These are phyloP conservation scores for Aplodontia rufa DNA, from an alignment of 2,113 vertebrate genomes.

Conservation along the genomic window DNA sequence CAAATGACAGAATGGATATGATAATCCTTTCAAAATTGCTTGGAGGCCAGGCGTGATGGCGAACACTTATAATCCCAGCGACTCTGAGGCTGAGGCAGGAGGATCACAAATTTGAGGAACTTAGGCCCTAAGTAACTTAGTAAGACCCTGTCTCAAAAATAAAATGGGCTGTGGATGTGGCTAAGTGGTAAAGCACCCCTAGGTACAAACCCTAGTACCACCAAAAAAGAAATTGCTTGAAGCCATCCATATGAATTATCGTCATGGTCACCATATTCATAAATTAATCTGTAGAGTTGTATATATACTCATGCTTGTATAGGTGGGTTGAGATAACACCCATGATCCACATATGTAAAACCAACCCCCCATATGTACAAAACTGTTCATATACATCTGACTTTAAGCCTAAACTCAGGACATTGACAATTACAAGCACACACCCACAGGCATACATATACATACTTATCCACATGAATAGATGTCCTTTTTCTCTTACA, in stretches of 20 bases:
- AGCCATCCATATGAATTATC: constrained; percentile 11
- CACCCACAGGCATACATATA: background rate
- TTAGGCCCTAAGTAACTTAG: too few relatives aligned
- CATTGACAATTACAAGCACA: constrained; percentile 14
- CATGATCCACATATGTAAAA: background rate
- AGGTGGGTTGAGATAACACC: background rate
- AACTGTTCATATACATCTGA: constrained; percentile 26
- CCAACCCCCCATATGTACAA: background rate
- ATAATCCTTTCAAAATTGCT: constrained; percentile 31
- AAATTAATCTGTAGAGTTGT: background rate
- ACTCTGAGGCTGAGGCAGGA: too few relatives aligned
- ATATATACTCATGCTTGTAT: background rate
- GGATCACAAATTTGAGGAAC: too few relatives aligned
- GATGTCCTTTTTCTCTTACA: background rate
- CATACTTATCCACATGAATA: background rate
- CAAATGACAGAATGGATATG: background rate
- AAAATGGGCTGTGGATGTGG: too few relatives aligned
- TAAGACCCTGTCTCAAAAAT: too few relatives aligned
- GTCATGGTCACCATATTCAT: background rate
- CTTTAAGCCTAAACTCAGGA: constrained; percentile 47
- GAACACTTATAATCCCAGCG: too few relatives aligned
- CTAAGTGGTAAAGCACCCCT: too few relatives aligned
- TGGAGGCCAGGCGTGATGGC: too few relatives aligned
- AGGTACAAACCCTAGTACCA: too few relatives aligned
- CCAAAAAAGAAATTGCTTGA: constrained; percentile 33